These are phyloP conservation scores for Vidua macroura DNA, from an alignment of 2,113 vertebrate genomes.

Conservation along the genomic window DNA sequence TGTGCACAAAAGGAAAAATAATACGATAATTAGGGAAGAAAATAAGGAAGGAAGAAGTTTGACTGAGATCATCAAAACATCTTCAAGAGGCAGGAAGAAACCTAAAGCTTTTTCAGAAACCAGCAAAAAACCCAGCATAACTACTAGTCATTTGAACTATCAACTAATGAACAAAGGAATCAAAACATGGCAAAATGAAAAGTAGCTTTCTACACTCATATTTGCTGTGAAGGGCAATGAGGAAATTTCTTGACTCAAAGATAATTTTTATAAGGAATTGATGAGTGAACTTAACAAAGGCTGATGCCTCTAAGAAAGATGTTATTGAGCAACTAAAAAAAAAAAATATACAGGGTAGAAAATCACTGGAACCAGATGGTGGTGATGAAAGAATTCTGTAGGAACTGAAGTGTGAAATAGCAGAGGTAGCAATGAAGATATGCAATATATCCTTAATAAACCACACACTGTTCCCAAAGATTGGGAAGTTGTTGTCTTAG, in stretches of 20 bases:
- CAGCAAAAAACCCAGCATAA: not conserved
- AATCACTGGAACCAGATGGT: conserved; percentile 72
- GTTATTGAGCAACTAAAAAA: conserved; percentile 30
- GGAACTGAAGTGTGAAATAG: conserved; percentile 65
- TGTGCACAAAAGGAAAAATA: not conserved
- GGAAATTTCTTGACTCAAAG: conserved; percentile 34
- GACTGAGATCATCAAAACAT: not conserved
- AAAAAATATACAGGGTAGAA: conserved; percentile 47
- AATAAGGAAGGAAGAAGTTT: not conserved
- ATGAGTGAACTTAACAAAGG: conserved; percentile 51
- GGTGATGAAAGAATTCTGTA: conserved; percentile 64
- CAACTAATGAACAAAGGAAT: not conserved
- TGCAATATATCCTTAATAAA: conserved; percentile 53
- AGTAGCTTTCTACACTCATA: not conserved
- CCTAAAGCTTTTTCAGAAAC: not conserved
- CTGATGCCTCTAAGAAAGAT: conserved; percentile 36
- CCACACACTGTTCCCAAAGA: conserved; percentile 44
- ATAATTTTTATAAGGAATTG: conserved; percentile 36
- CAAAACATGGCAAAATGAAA: not conserved
- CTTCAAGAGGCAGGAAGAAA: not conserved
- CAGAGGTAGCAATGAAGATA: conserved; percentile 25
- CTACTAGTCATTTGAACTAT: not conserved
- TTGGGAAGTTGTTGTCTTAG: conserved; percentile 12
- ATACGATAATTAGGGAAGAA: not conserved
- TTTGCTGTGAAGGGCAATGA: not conserved